phyloP scores from a whole-genome alignment of 2,888 invertebrate genomes.

The Eumacrocentrus americanus region DNA sequence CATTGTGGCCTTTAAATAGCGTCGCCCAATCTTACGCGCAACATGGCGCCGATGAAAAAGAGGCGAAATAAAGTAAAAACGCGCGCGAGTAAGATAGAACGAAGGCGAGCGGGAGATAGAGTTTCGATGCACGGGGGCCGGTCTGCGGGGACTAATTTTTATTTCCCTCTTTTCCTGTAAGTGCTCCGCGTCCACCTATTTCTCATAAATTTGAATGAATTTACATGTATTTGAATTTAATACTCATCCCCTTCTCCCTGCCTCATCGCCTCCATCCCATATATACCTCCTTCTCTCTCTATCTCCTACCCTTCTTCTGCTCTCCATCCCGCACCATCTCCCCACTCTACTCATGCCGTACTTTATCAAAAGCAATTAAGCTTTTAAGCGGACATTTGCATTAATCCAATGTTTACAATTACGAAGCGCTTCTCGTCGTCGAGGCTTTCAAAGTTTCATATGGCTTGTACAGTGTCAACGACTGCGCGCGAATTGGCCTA shows the following conservation, averaged over 20 bases:
- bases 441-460: conserved; percentile 26
- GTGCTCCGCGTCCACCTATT: conserved; percentile 61
- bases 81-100: conserved; percentile 20
- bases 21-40: conserved; percentile 38
- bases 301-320: conserved; percentile 30
- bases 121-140: conserved; percentile 45
- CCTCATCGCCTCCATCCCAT: conserved; percentile 26
- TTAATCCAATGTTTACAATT: conserved; percentile 63
- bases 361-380: conserved; percentile 63
- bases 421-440: conserved; percentile 43
- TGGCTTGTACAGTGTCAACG: conserved; percentile 4
- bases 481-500: neutral
- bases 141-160: conserved; percentile 61
- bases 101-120: conserved; percentile 42
- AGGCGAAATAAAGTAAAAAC: conserved; percentile 3
- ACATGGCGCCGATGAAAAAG: conserved; percentile 38
- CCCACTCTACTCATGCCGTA: conserved; percentile 49
- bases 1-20: conserved; percentile 21
- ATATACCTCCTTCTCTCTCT: neutral
- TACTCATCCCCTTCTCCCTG: conserved; percentile 41
- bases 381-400: conserved; percentile 62
- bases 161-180: conserved; percentile 59
- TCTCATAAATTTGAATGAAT: conserved; percentile 63
- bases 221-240: conserved; percentile 63
- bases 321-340: conserved; percentile 32